phyloP scores from a whole-genome alignment of 1,140 invertebrate species.

The Solenopsis invicta region DNA sequence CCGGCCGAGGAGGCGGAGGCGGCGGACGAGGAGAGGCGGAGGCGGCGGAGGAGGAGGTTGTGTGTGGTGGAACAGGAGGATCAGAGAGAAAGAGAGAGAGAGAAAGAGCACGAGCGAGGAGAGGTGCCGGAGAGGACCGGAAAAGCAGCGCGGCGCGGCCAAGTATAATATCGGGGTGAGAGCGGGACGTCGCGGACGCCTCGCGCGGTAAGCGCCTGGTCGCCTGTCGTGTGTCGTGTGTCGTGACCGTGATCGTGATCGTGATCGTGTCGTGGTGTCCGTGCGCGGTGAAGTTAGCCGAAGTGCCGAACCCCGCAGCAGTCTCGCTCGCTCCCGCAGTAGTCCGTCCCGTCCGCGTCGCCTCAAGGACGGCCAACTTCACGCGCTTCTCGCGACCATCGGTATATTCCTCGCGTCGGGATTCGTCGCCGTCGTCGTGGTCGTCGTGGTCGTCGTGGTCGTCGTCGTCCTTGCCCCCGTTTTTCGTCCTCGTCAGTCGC shows the following conservation, averaged over 20 bases:
- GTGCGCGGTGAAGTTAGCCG: conserved; percentile 33
- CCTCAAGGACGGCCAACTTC: conserved; percentile 32
- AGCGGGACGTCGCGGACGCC: conserved; percentile 53
- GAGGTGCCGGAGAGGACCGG: conserved; percentile 35
- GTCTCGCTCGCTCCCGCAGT: background rate
- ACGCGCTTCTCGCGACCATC: conserved; percentile 10
- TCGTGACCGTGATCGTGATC: background rate
- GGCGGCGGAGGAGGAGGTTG: background rate
- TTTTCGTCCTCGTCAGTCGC: background rate
- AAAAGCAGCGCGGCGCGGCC: conserved; percentile 25
- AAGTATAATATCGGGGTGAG: conserved; percentile 51
- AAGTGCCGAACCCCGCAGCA: conserved; percentile 6
- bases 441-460: no score
- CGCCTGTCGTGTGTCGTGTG: background rate
- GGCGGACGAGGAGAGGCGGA: background rate
- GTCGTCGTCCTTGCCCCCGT: no score
- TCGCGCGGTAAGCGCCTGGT: conserved; percentile 53
- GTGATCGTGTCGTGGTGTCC: conserved; percentile 18
- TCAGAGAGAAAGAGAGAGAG: background rate
- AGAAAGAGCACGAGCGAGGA: background rate
- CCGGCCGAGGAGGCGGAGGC: conserved; percentile 25
- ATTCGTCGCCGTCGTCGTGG: background rate
- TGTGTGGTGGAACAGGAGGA: background rate
- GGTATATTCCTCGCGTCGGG: background rate
- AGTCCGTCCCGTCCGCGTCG: conserved; percentile 21